Evolutionary conservation across 2,888 invertebrate genomes (phyloP).

Genomic region (Aleiodes alternator): DNA sequence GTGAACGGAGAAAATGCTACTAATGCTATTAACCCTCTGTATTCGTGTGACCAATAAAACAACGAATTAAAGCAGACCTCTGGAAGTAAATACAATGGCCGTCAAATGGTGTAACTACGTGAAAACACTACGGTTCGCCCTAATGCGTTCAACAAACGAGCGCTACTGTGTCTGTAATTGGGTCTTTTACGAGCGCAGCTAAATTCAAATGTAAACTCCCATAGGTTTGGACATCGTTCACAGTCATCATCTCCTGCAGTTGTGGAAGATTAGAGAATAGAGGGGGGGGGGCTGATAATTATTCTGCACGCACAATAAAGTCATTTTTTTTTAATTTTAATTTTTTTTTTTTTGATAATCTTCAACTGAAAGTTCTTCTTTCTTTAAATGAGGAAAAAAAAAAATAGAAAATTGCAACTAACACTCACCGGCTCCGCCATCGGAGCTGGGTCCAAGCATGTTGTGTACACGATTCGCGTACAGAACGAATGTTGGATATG

Average conservation of each 20-base stretch:
- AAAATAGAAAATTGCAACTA: constrained; percentile 58
- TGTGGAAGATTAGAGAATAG: neutral
- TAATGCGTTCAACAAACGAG: constrained; percentile 57
- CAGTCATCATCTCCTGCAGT: constrained; percentile 6
- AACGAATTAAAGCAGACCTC: constrained; percentile 62
- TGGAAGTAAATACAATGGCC: constrained; percentile 65
- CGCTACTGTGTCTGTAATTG: constrained; percentile 64
- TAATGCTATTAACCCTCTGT: constrained; percentile 43
- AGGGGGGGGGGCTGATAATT: neutral
- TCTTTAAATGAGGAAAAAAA: constrained; percentile 4
- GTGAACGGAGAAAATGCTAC: constrained; percentile 14
- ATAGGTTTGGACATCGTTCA: constrained; percentile 12
- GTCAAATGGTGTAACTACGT: constrained; percentile 65
- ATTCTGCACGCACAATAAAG: neutral
- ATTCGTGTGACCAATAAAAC: constrained; percentile 62
- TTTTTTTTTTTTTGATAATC: neutral
- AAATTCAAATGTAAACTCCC: constrained; percentile 60
- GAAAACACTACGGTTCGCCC: constrained; percentile 53
- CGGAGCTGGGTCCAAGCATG: constrained; percentile 94
- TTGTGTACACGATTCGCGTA: constrained; percentile 96
- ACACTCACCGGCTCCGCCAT: constrained; percentile 90
- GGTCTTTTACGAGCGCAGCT: constrained; percentile 68
- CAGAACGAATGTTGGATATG: constrained; percentile 94
- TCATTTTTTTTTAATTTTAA: constrained; percentile 15
- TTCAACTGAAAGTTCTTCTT: neutral